Base-by-base conservation (phyloP, 2,797 vertebrate species). In the Peromyscus melanophrys region DNA sequence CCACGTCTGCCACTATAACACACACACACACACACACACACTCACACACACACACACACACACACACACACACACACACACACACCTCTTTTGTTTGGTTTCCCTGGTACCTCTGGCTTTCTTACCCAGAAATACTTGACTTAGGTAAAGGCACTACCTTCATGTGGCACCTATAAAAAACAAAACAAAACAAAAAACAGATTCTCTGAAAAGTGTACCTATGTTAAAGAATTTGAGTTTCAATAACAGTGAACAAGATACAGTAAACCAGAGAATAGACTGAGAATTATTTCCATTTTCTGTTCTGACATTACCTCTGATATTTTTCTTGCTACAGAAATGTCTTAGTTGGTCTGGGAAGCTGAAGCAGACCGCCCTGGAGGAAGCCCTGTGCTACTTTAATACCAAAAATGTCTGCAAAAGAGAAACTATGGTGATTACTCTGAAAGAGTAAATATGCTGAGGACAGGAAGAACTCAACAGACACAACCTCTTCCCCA, bases 341-440 rank as follows among this genome's bases (percentile, higher is more conserved):
- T 81, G 29, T 40, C 2, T 40, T 78, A 25, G 31, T 34, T 92
- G 57, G 3, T 9, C 23, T 63, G 27, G 29, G 1, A 43, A 81
- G 25, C n/a, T 3, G 1, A 34, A 17, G 27, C 2, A 1, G 13
- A 10, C 16, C 6, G 1, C 6, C 19, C n/a, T 59, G 19, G 9
- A 78, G 29, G 43, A 82, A 80, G 4, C 1, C 0, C 4, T 78
- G 37, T 10, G 17, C 6, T 43, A 49, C 14, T 59, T 52, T 10
- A 59, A 17, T 52, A 71, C 14, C 77, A 73, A 78, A 17, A 59
- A 65, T 34, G 0, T n/a, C 31, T 57, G 7, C 21, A 69, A 88
- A 89, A 43, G 4, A 43, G 23, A 1, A 2, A 17, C 6, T 8
- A 16, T n/a, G 73, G 29, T 23, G 43, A 29, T 40, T 29, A 61